Evolutionary conservation across 2,888 invertebrate genomes (phyloP).

Genomic region (Rugalucina vietnamica): DNA sequence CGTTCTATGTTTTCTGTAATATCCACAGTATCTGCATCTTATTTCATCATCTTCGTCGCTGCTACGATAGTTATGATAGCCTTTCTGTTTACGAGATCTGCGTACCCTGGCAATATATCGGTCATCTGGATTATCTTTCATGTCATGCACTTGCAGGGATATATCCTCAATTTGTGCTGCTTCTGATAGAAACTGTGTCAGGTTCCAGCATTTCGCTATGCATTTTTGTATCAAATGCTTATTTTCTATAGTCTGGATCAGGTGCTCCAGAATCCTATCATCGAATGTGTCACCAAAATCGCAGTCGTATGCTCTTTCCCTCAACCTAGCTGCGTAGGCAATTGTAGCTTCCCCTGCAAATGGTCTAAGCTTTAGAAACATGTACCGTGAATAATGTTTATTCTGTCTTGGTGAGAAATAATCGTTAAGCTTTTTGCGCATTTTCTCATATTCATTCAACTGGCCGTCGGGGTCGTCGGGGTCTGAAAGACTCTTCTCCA

Average conservation of each 20-base stretch:
- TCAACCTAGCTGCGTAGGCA: neutral
- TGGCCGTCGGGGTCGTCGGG: neutral
- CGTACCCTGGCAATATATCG: neutral
- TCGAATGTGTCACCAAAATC: constrained; percentile 5
- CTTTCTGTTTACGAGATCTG: too few species aligned
- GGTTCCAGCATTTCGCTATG: neutral
- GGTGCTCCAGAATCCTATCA: constrained; percentile 20
- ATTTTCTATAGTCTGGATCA: constrained; percentile 11
- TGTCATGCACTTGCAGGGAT: neutral
- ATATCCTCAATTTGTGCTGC: constrained; percentile 20
- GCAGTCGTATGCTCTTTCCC: neutral
- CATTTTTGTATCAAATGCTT: neutral
- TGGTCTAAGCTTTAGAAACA: neutral
- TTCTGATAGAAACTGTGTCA: neutral
- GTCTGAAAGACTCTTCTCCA: neutral
- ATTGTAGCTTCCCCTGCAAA: neutral
- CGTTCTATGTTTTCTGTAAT: too few species aligned
- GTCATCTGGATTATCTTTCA: neutral
- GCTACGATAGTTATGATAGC: too few species aligned
- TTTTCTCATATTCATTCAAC: neutral
- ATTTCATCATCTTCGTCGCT: too few species aligned
- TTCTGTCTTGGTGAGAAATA: neutral
- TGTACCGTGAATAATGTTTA: neutral
- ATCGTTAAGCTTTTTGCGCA: neutral
- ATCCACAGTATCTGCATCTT: too few species aligned